These are phyloP conservation scores for Babylonia areolata DNA, from an alignment of 1,140 invertebrate species.

Conservation along the genomic window DNA sequence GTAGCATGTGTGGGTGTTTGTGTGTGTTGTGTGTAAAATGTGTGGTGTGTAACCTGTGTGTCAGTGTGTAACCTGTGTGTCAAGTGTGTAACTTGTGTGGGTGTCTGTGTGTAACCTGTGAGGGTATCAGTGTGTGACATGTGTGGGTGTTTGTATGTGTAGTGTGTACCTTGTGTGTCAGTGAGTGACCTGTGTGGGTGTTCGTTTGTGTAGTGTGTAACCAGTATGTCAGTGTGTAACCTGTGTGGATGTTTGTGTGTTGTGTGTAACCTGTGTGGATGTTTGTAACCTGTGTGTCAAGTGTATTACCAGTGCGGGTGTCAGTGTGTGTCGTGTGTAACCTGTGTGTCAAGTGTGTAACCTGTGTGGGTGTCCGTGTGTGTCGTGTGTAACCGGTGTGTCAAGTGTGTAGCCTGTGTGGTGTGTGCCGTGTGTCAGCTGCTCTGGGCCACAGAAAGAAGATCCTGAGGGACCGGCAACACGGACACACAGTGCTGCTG, in stretches of 20 bases:
- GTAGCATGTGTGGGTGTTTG: background rate
- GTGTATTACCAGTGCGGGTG: too few species aligned
- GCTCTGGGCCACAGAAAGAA: slow-evolving; percentile 75
- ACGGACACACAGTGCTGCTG: background rate
- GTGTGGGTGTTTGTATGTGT: background rate
- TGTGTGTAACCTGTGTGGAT: background rate
- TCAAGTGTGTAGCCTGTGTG: too few species aligned
- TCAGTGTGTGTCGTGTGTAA: too few species aligned
- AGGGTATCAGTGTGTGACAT: background rate
- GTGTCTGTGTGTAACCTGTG: background rate
- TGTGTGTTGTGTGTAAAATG: background rate
- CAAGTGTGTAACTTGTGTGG: background rate
- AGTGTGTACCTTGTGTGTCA: background rate
- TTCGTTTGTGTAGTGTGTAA: background rate
- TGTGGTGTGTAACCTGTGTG: background rate
- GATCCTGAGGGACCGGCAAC: slow-evolving; percentile 66
- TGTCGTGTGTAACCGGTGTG: too few species aligned
- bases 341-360: too few species aligned
- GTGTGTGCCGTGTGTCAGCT: slow-evolving; percentile 54
- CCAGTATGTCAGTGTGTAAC: background rate
- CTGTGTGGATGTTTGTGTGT: background rate
- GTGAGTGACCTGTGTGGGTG: background rate
- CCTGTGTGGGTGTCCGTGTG: too few species aligned
- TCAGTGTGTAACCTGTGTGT: background rate
- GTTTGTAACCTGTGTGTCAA: background rate